Base-by-base conservation (phyloP, 2,888 invertebrate species). In the Aromia moschata region DNA sequence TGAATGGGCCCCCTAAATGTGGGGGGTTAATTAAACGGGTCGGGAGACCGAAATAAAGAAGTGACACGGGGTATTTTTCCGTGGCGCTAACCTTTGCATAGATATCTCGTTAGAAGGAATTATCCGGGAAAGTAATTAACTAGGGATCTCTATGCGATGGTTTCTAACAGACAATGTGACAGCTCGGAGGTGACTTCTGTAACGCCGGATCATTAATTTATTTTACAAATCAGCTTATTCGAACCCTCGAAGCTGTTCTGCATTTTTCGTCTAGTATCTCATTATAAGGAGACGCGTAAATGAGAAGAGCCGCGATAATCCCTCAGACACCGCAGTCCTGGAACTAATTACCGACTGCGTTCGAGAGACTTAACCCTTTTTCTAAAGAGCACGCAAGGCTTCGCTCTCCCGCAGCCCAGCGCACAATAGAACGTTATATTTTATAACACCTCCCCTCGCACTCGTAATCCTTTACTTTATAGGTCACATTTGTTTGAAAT, bases 201-300 rank as follows among this genome's bases (percentile, higher is more conserved):
- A 76, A 79, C 79, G 74, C 74, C 73, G 73, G 77, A 79, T 80
- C 80, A 80, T 80, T 80, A 80, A 80, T 80, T 80, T 80, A 79
- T 80, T 79, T 79, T 79, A 78, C 78, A 80, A 80, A 80, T 80
- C 79, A 80, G 80, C 80, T 80, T 80, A 80, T 75, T 76, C 74
- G 74, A 75, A 74, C 76, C 78, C 74, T 63, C 51, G 57, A 72
- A 74, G 74, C 73, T 70, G 70, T 71, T 76, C 76, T 72, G 72
- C 72, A 77, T 78, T 79, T 79, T 80, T 78, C 74, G 70, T 70
- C 70, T 69, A 69, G 72, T 73, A 72, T 72, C 74, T 73, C 71
- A 74, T 77, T 76, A 77, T 76, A 72, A 72, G 77, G 77, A 74
- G 75, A 70, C 60, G 69, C 71, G 74, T 74, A 75, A 76, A 74